phyloP scores from a whole-genome alignment of 1,140 invertebrate genomes.

The Musca vetustissima region DNA sequence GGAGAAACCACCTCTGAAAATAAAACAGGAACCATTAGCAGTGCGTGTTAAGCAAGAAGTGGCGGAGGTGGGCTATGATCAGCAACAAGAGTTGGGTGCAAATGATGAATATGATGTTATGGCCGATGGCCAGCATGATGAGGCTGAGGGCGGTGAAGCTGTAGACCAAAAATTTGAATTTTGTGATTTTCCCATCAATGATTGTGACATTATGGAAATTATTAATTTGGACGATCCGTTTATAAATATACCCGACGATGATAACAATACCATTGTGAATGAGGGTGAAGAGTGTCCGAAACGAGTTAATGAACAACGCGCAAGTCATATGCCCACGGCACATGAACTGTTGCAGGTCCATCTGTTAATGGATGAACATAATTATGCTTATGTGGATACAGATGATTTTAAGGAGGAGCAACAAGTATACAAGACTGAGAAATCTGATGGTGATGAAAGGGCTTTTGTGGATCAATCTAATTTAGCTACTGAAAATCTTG shows the following conservation, averaged over 20 bases:
- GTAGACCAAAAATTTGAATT: conserved; percentile 51
- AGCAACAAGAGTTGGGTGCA: conserved; percentile 28
- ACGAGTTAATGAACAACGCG: not conserved
- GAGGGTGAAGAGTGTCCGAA: not conserved
- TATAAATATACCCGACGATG: conserved; percentile 50
- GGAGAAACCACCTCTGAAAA: conserved; percentile 33
- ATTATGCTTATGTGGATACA: conserved; percentile 41
- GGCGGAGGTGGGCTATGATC: conserved; percentile 33
- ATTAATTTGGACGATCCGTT: conserved; percentile 52
- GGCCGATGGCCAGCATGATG: conserved; percentile 39
- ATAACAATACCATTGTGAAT: conserved; percentile 26
- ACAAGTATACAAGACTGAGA: conserved; percentile 49
- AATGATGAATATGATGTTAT: conserved; percentile 48
- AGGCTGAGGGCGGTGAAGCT: conserved; percentile 32
- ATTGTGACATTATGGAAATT: conserved; percentile 55
- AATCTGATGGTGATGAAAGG: conserved; percentile 22
- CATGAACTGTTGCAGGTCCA: conserved; percentile 45
- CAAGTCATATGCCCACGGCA: conserved; percentile 25
- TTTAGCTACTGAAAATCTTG: not conserved
- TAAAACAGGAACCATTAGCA: conserved; percentile 46
- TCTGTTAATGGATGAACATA: conserved; percentile 48
- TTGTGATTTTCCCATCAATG: conserved; percentile 52
- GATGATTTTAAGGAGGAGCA: conserved; percentile 37
- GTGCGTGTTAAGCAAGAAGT: conserved; percentile 51
- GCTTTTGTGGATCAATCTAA: not conserved